A percentile compares a stretch with the other conserved stretches of the same genome.
Conservation (phyloP, 2,888 invertebrate genomes). For the Electrophaes corylata region DNA sequence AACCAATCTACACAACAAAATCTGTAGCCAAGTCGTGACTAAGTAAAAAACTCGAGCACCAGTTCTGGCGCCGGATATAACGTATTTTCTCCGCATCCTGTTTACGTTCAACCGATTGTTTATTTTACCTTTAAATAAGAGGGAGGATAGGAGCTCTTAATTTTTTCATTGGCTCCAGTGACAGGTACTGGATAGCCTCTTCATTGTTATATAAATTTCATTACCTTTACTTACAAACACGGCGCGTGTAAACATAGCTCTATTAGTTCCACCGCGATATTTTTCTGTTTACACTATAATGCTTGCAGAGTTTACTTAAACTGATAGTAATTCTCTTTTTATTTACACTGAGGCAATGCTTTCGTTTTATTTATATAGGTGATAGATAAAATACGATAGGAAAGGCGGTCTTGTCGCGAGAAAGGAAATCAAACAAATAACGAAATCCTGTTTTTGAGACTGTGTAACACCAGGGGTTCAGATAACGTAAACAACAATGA, state of each 20-base stretch:
- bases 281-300: slow-evolving; percentile 68
- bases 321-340: slow-evolving; percentile 74
- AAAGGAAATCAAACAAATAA: slow-evolving; percentile 73
- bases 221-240: slow-evolving; percentile 36
- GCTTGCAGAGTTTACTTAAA: slow-evolving; percentile 64
- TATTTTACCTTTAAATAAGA: slow-evolving; percentile 38
- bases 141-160: slow-evolving; percentile 35
- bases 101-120: slow-evolving; percentile 37
- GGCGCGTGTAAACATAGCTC: slow-evolving; percentile 44
- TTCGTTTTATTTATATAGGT: slow-evolving; percentile 71
- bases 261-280: slow-evolving; percentile 50
- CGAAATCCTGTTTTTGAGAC: slow-evolving; percentile 61
- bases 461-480: slow-evolving; percentile 72
- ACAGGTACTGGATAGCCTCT: slow-evolving; percentile 38
- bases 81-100: slow-evolving; percentile 39
- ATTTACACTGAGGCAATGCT: slow-evolving; percentile 73
- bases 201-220: slow-evolving; percentile 42
- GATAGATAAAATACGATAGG: slow-evolving; percentile 76
- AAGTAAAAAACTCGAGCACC: slow-evolving; percentile 10
- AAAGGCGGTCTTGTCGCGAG: slow-evolving; percentile 69
- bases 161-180: slow-evolving; percentile 34
- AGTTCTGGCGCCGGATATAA: slow-evolving; percentile 36
- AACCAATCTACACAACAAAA: neutral
- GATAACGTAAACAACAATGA: slow-evolving; percentile 58
- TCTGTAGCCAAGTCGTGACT: neutral